Evolutionary conservation across 2,888 invertebrate species (phyloP).

Genomic region (Drosophila differens): DNA sequence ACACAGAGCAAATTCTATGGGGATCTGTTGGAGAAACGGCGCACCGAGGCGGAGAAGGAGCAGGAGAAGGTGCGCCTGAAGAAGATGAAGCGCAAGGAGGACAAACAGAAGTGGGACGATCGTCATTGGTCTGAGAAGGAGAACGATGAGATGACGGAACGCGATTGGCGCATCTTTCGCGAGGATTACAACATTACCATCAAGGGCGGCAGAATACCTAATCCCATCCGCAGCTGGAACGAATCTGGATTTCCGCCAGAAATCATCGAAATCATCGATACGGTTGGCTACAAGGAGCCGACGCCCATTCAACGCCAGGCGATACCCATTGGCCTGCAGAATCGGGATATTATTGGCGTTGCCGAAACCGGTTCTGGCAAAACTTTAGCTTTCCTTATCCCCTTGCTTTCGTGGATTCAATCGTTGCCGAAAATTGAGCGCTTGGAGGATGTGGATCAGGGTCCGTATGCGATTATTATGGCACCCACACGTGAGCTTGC

Average conservation of each 20-base stretch:
- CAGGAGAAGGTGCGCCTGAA: conserved; percentile 97
- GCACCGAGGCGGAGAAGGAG: conserved; percentile 98
- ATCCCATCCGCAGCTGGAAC: conserved; percentile 97
- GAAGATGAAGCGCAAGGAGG: conserved; percentile 97
- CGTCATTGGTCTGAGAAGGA: conserved; percentile 99
- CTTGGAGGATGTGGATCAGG: conserved; percentile 95
- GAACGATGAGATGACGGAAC: conserved; percentile 97
- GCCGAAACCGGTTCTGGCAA: conserved; percentile 99
- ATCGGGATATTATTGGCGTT: conserved; percentile 98
- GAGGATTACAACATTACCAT: conserved; percentile 99
- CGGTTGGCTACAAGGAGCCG: conserved; percentile 98
- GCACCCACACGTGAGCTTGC: conserved; percentile 99
- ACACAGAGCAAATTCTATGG: conserved; percentile 99
- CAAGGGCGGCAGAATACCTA: conserved; percentile 98
- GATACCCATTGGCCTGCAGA: conserved; percentile 98
- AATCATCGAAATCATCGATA: conserved; percentile 96
- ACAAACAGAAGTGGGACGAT: conserved; percentile 99
- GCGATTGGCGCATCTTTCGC: conserved; percentile 99
- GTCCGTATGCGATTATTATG: conserved; percentile 99
- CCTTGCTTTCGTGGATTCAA: conserved; percentile 98
- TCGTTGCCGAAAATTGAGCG: conserved; percentile 98
- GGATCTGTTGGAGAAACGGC: conserved; percentile 95
- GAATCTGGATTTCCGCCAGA: conserved; percentile 96
- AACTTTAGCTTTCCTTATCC: conserved; percentile 98
- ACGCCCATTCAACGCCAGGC: conserved; percentile 99